Percentiles rank a stretch among this genome's conserved stretches.
phyloP scores from a whole-genome alignment of 2,888 invertebrate species.

The Nomada goodeniana region DNA sequence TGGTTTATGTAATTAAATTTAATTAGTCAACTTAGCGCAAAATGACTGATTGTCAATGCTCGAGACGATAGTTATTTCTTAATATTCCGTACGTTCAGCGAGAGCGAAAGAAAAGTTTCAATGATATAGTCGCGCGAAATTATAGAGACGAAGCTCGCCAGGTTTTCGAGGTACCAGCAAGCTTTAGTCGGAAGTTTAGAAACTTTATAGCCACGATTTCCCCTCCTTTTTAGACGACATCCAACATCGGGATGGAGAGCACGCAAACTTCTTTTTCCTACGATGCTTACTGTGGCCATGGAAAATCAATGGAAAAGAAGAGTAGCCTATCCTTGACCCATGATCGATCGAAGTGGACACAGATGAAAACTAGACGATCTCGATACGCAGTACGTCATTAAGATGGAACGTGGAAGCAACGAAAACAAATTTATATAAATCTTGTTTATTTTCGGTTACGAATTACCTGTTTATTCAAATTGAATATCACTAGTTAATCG shows the following conservation, averaged over 20 bases:
- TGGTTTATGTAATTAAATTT: no score
- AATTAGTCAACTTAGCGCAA: no score
- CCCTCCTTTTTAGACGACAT: neutral
- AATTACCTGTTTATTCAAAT: no score
- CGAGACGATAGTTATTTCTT: no score
- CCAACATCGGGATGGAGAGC: neutral
- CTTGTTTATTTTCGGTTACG: no score
- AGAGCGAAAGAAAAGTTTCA: neutral
- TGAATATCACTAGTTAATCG: neutral
- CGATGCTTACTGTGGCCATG: slow-evolving; percentile 15
- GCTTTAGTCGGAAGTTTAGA: slow-evolving; percentile 9
- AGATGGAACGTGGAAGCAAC: neutral
- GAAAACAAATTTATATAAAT: neutral
- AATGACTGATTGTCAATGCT: no score
- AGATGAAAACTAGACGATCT: slow-evolving; percentile 14
- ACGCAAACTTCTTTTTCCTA: neutral
- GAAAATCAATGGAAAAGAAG: slow-evolving; percentile 27
- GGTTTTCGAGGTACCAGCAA: slow-evolving; percentile 2
- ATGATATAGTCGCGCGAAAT: slow-evolving; percentile 16
- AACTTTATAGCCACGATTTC: slow-evolving; percentile 12
- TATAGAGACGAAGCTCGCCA: neutral
- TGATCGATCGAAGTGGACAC: slow-evolving; percentile 4
- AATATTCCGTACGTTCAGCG: neutral
- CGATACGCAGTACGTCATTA: neutral
- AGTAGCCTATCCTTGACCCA: slow-evolving; percentile 29